Percentiles rank a stretch among this genome's conserved stretches.
Conservation (phyloP, 1,140 invertebrate species). For the Psix sp. region DNA sequence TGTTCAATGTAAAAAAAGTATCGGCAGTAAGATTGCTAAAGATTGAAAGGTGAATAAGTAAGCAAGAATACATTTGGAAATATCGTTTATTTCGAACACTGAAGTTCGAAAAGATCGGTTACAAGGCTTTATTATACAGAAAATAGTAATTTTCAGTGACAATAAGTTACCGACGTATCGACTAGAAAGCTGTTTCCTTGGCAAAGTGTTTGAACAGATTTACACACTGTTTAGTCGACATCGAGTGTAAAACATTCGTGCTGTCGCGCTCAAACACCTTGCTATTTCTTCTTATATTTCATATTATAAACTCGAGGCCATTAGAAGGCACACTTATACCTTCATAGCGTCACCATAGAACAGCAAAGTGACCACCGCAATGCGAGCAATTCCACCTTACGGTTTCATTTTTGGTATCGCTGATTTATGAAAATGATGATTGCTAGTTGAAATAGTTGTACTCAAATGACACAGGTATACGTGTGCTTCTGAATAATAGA, state of each 20-base stretch:
- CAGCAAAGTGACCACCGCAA: not conserved
- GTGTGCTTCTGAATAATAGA: slow-evolving; percentile 41
- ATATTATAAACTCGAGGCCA: slow-evolving; percentile 33
- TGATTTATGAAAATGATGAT: slow-evolving; percentile 20
- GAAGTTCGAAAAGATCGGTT: slow-evolving; percentile 46
- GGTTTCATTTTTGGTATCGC: slow-evolving; percentile 13
- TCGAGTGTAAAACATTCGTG: slow-evolving; percentile 39
- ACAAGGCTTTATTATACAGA: slow-evolving; percentile 60
- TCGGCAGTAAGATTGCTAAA: slow-evolving; percentile 9
- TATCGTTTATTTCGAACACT: slow-evolving; percentile 54
- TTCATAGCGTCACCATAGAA: slow-evolving; percentile 22
- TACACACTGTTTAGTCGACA: slow-evolving; percentile 40
- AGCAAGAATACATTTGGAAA: slow-evolving; percentile 47
- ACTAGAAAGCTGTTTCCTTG: slow-evolving; percentile 55
- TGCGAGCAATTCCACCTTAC: slow-evolving; percentile 24
- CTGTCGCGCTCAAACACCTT: slow-evolving; percentile 49
- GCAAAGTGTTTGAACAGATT: slow-evolving; percentile 47
- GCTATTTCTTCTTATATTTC: slow-evolving; percentile 38
- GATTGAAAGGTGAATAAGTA: slow-evolving; percentile 30
- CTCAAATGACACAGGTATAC: slow-evolving; percentile 29
- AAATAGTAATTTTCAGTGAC: slow-evolving; percentile 60
- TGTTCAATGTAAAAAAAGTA: too few species aligned
- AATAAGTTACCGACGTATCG: slow-evolving; percentile 58
- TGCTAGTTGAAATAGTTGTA: slow-evolving; percentile 4
- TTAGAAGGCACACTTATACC: slow-evolving; percentile 47